Percentiles rank a stretch among this genome's conserved stretches.
phyloP scores from a whole-genome alignment of 2,888 invertebrate genomes.

The Ophioninae sp. region DNA sequence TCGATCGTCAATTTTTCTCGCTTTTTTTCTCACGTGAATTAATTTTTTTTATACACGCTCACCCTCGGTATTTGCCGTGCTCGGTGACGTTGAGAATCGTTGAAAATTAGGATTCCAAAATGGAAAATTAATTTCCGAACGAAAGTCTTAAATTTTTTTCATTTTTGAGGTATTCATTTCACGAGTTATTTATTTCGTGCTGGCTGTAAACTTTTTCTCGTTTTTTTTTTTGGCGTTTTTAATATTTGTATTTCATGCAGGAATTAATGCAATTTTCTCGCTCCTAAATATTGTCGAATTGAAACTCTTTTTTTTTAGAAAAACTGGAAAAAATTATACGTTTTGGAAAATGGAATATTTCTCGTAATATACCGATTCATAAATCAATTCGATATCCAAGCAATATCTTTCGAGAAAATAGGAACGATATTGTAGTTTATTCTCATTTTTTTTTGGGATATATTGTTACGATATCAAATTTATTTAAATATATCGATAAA shows the following conservation, averaged over 20 bases:
- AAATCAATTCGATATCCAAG: no score
- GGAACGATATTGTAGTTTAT: no score
- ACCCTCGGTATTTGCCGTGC: neutral
- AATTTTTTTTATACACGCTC: conserved; percentile 1
- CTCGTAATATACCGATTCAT: no score
- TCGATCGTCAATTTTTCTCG: conserved; percentile 29
- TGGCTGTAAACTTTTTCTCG: neutral
- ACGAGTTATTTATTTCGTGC: neutral
- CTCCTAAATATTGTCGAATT: neutral
- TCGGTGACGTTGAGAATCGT: conserved; percentile 9
- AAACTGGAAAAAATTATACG: neutral
- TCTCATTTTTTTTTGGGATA: no score
- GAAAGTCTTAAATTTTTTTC: neutral
- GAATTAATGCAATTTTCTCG: neutral
- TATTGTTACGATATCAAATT: no score
- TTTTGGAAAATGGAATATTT: no score
- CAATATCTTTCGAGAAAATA: no score
- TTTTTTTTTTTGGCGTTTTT: neutral
- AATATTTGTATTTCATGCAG: neutral
- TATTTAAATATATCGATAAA: no score
- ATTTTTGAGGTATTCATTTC: neutral
- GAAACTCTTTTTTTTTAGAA: neutral
- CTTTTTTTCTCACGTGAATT: conserved; percentile 14
- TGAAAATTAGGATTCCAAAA: neutral
- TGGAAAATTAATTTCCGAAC: neutral